Evolutionary conservation across 2,113 vertebrate species (phyloP), one percentile per base, ranked within the genome.

Genomic region (Sylvicapra grimmia): DNA sequence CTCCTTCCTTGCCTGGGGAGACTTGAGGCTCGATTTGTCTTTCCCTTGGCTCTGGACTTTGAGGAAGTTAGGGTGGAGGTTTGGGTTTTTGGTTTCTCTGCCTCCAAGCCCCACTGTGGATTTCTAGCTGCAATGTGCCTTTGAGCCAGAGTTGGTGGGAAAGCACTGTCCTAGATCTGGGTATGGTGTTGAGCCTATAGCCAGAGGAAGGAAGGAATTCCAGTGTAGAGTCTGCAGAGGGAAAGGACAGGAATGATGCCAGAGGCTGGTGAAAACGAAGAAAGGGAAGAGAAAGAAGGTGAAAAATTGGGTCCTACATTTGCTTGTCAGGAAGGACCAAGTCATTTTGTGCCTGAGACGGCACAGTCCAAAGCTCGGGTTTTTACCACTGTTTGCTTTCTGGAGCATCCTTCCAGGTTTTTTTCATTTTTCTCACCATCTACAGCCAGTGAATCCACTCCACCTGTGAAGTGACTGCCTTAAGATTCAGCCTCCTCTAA

Each of bases 21-120:
- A 2, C 65, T 93, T 63, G 83, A 87, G 47, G n/a, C 75, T 90
- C 59, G 12, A 54, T 85, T 54, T 82, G 18, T 96, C 86, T 61
- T 96, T 97, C 25, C 18, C 31, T 96, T 90, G 89, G 79, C 83
- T 95, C 89, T 94, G 31, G 54, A 44, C 47, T 93, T 93, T 75
- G 77, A 96, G 93, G 65, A 96, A 92, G 51, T 95, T 83, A 75
- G 68, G 31, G 40, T 82, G 25, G 44, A 94, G 47, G 25, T 75
- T 75, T 75, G 21, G 36, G 68, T 72, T 93, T 49, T 36, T 59
- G 23, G 31, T 96, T 90, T 93, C 80, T 97, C 63, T 89, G 90
- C 63, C 94, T 86, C 91, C 36, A 84, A 54, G 23, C 23, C 56
- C 65, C 19, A 72, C 65, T 59, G 65, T 75, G 51, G 65, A 40